Base-by-base conservation (phyloP, 2,797 vertebrate genomes). In the Girardinus metallicus region DNA sequence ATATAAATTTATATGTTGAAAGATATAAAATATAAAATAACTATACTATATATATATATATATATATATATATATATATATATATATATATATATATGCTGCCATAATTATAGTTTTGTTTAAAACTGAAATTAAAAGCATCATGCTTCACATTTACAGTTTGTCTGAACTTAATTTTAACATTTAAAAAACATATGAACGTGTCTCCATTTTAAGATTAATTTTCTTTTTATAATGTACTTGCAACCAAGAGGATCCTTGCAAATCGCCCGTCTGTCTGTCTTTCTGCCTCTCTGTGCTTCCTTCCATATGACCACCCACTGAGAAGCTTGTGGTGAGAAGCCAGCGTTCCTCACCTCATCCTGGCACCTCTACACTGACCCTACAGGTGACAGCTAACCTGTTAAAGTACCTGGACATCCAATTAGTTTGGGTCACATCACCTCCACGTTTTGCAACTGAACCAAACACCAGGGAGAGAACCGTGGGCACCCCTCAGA, bases 281-380 rank as follows among this genome's bases (percentile, higher is more conserved):
- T 86, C 78, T 83, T 74, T 79, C 74, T 77, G 82, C 77, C 11
- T 68, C 36, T 68, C 66, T 26, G 36, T 39, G 64, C 16, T 43
- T 57, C 83, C 73, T 88, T 81, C 83, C 70, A 15, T 64, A 31
- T 88, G 95, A 90, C 95, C 95, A 95, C 94, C 95, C 94, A 95
- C 93, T 43, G 80, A 92, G 91, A 80, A 76, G 86, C 73, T 4
- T 29, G 62, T 16, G 39, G 29, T 87, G 72, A 78, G 77, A 87
- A 87, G 70, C 23, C 72, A 83, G 46, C 44, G 16, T 36, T 80
- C 77, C 75, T 44, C 46, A 85, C 74, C 83, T 39, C 47, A 73
- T 84, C 75, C 86, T 49, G 73, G 74, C 82, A 75, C 80, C 85
- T 88, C 75, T 31, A 75, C 8, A 46, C 84, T 80, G 85, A 88